phyloP scores from a whole-genome alignment of 2,797 vertebrate species.

The Arvicola amphibius region DNA sequence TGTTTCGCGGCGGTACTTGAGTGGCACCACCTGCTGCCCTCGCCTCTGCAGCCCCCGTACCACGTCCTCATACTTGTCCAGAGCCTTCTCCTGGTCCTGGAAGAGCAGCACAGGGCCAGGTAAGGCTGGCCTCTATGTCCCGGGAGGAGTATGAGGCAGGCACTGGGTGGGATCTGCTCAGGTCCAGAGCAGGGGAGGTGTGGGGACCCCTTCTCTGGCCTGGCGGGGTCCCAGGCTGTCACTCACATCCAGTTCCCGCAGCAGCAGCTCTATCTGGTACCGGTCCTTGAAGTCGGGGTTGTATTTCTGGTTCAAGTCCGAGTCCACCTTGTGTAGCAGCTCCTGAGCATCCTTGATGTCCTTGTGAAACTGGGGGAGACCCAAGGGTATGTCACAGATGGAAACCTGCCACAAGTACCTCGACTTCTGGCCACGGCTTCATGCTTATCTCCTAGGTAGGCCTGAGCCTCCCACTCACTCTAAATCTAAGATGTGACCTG shows the following conservation, averaged over 20 bases:
- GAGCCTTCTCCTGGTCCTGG: constrained; percentile 95
- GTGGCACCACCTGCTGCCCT: constrained; percentile 93
- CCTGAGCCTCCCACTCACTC: background rate
- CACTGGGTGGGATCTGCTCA: background rate
- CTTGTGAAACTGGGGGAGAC: constrained; percentile 91
- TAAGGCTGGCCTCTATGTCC: background rate
- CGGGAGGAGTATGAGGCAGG: background rate
- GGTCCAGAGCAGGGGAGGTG: background rate
- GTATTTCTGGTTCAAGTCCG: constrained; percentile 95
- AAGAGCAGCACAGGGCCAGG: accelerated
- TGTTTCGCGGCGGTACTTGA: constrained; percentile 90
- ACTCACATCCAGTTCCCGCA: constrained; percentile 94
- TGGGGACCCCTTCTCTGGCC: too few relatives aligned
- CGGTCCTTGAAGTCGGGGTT: constrained; percentile 97
- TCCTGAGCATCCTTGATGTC: constrained; percentile 95
- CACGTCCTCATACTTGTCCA: constrained; percentile 93
- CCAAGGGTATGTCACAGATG: background rate
- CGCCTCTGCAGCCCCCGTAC: constrained; percentile 92
- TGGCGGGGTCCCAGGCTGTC: background rate
- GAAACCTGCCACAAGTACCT: background rate
- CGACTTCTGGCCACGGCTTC: background rate
- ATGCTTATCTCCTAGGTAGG: background rate
- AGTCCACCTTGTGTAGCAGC: constrained; percentile 93
- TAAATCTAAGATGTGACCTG: background rate
- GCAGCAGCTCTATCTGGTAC: constrained; percentile 94